Evolutionary conservation across 1,140 invertebrate genomes (phyloP), one percentile per base, ranked within the genome.

Genomic region (Pseudomyrmex flavicornis): DNA sequence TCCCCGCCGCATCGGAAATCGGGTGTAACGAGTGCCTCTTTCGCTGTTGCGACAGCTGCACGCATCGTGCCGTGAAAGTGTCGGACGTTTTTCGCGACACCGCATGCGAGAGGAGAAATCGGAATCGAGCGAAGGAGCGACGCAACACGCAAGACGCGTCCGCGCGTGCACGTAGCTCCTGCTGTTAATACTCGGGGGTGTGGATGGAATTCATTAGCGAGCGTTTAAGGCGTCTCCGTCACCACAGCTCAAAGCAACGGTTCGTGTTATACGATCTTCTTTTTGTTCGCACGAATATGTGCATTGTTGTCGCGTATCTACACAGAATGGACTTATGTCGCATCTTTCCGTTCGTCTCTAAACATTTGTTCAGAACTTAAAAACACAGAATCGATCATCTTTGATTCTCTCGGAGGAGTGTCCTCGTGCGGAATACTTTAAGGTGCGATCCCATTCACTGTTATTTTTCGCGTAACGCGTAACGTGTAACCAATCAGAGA

Each of bases 21-120:
- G 65, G 58, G 72, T 80, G 70, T 82, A 74, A 84, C 70, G 85
- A 79, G 85, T 87, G 63, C 86, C 68, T 75, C 63, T 72, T 15
- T 58, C 46, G 13, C 15, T 2, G 76, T 17, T 13, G 68, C 80
- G 66, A 72, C 86, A 88, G 87, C 86, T 88, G 87, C 87, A 77
- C 61, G 68, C 58, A 82, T 9, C 86, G 63, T 76, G 68, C 56
- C 65, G 87, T 85, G 87, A 88, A 88, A 88, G 87, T 87, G 83
- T 88, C 87, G 86, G 56, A 65, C 83, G 83, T 87, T 88, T 88
- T 88, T 88, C 87, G 72, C 83, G 83, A 63, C 86, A 82, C 72
- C 70, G n/a, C 68, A 54, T 56, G 52, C 52, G 69, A 65, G 72
- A 85, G 69, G 87, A 88, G 87, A 88, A 88, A 88, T 88, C 86